Conservation (phyloP, 1,140 invertebrate species). For the Temnothorax nylanderi region DNA sequence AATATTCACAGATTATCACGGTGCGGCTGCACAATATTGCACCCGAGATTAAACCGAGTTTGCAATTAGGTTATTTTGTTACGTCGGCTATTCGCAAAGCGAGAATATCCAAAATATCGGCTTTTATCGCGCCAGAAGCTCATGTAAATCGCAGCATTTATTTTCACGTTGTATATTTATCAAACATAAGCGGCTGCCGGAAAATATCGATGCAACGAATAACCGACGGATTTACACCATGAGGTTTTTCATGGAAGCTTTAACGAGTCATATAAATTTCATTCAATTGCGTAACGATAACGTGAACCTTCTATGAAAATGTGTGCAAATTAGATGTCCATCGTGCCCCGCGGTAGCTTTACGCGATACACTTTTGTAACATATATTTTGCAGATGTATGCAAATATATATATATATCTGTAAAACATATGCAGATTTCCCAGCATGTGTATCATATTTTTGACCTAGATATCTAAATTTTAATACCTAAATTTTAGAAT, state of each 20-base stretch:
- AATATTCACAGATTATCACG: conserved; percentile 3
- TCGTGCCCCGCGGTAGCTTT: neutral
- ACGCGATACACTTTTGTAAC: neutral
- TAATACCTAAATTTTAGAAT: neutral
- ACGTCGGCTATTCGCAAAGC: neutral
- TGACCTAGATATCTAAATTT: neutral
- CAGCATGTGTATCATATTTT: neutral
- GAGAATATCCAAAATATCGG: conserved; percentile 32
- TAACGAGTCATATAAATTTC: conserved; percentile 26
- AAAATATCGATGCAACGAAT: conserved; percentile 17
- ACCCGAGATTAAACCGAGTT: conserved; percentile 32
- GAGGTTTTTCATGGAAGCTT: neutral
- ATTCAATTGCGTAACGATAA: conserved; percentile 34
- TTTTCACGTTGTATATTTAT: conserved; percentile 33
- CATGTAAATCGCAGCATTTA: conserved; percentile 41
- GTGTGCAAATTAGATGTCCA: conserved; percentile 34
- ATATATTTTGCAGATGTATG: conserved; percentile 10
- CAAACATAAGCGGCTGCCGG: conserved; percentile 13
- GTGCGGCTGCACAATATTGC: conserved; percentile 23
- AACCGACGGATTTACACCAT: neutral
- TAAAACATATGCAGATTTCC: conserved; percentile 1
- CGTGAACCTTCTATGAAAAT: conserved; percentile 16
- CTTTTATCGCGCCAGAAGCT: conserved; percentile 12
- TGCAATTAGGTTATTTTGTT: conserved; percentile 46
- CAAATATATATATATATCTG: neutral